Percentiles rank a stretch among this genome's conserved stretches.
These are phyloP conservation scores for Rhyacophila evoluta DNA, from an alignment of 2,888 invertebrate genomes.

Conservation along the genomic window DNA sequence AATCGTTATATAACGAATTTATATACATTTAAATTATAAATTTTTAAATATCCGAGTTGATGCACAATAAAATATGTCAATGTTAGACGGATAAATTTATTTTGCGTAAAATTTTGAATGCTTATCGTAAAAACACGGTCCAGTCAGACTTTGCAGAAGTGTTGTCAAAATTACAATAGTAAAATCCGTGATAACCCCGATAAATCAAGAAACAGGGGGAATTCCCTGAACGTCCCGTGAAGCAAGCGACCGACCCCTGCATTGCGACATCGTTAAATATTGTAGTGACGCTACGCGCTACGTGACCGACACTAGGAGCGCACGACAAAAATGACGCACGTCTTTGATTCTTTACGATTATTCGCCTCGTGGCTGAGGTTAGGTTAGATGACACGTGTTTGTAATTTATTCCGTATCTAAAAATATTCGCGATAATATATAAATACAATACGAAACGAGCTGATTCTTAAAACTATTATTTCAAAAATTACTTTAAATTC, in stretches of 20 bases:
- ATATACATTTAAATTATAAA: too few species aligned
- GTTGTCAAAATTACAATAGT: slow-evolving; percentile 22
- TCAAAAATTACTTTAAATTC: too few species aligned
- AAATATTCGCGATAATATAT: too few species aligned
- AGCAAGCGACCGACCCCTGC: not conserved
- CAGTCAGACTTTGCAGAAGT: not conserved
- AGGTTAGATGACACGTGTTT: not conserved
- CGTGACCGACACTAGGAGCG: slow-evolving; percentile 14
- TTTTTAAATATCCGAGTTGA: too few species aligned
- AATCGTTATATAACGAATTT: too few species aligned
- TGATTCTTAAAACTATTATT: too few species aligned
- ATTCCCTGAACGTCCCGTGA: not conserved
- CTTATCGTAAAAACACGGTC: not conserved
- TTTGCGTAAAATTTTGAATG: not conserved
- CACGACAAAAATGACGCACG: slow-evolving; percentile 18
- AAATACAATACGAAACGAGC: too few species aligned
- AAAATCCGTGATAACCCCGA: not conserved
- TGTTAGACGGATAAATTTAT: not conserved
- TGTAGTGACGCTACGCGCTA: slow-evolving; percentile 1
- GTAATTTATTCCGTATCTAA: too few species aligned
- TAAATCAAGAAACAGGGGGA: slow-evolving; percentile 12
- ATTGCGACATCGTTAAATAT: slow-evolving; percentile 24
- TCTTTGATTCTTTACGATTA: not conserved
- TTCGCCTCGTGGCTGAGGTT: not conserved
- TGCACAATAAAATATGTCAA: too few species aligned